Evolutionary conservation across 2,888 invertebrate species (phyloP).

Genomic region (Nymphalis polychloros): DNA sequence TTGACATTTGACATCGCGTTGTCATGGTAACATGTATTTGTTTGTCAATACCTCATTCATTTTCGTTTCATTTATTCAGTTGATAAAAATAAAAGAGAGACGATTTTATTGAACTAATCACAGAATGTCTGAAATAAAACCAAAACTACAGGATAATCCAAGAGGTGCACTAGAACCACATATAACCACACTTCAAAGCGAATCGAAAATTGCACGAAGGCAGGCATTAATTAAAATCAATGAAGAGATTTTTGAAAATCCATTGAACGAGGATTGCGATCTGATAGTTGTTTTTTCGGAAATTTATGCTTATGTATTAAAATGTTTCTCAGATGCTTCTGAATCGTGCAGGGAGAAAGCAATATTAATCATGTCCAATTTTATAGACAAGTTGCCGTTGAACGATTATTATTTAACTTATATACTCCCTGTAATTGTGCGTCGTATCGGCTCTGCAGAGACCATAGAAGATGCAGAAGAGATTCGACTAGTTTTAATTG

Average conservation of each 20-base stretch:
- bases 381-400: slow-evolving; percentile 81
- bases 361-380: slow-evolving; percentile 79
- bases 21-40: slow-evolving; percentile 65
- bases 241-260: slow-evolving; percentile 69
- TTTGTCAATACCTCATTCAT: slow-evolving; percentile 50
- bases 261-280: slow-evolving; percentile 63
- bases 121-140: slow-evolving; percentile 57
- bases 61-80: slow-evolving; percentile 2
- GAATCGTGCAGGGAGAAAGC: slow-evolving; percentile 84
- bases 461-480: slow-evolving; percentile 88
- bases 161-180: slow-evolving; percentile 61
- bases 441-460: slow-evolving; percentile 89
- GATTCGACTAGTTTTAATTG: slow-evolving; percentile 86
- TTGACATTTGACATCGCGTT: slow-evolving; percentile 40
- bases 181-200: slow-evolving; percentile 78
- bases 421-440: slow-evolving; percentile 87
- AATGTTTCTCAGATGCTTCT: slow-evolving; percentile 78
- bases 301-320: slow-evolving; percentile 68
- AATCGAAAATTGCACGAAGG: slow-evolving; percentile 82
- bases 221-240: slow-evolving; percentile 80
- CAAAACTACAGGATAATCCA: slow-evolving; percentile 60
- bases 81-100: slow-evolving; percentile 9
- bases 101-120: background rate
- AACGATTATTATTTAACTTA: slow-evolving; percentile 88
- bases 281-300: slow-evolving; percentile 62